These are phyloP conservation scores for Prochilodus magdalenae DNA, from an alignment of 2,113 vertebrate genomes.

Conservation along the genomic window DNA sequence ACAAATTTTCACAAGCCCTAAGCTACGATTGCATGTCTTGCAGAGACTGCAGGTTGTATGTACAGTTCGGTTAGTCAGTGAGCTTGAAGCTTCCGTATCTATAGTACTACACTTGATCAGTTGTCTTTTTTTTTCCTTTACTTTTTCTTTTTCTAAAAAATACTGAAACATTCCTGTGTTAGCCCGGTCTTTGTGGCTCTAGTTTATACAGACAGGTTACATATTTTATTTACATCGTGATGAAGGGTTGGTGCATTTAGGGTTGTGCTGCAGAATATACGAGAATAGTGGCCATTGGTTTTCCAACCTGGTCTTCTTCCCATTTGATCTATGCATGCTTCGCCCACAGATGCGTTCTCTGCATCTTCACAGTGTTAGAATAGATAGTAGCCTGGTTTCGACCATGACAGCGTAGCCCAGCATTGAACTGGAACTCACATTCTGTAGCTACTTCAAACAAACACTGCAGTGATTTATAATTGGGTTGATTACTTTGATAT, in stretches of 20 bases:
- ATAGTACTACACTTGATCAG: slow-evolving; percentile 48
- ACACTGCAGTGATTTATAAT: too few species aligned
- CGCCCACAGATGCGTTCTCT: background rate
- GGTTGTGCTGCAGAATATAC: slow-evolving; percentile 22
- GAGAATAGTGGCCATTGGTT: background rate
- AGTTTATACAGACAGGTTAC: slow-evolving; percentile 51
- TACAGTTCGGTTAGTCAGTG: slow-evolving; percentile 59
- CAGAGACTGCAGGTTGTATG: slow-evolving; percentile 47
- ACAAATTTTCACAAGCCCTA: slow-evolving; percentile 54
- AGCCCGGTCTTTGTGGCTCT: slow-evolving; percentile 47
- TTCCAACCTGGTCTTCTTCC: background rate
- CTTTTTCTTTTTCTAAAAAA: slow-evolving; percentile 57
- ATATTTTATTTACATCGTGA: slow-evolving; percentile 50
- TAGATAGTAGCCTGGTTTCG: too few species aligned
- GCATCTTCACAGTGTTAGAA: too few species aligned
- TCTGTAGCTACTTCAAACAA: too few species aligned
- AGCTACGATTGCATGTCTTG: slow-evolving; percentile 54
- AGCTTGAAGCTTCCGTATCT: slow-evolving; percentile 50
- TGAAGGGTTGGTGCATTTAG: slow-evolving; percentile 20
- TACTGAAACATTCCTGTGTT: slow-evolving; percentile 66
- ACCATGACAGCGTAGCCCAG: too few species aligned
- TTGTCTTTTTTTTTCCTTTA: slow-evolving; percentile 19
- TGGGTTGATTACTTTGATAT: too few species aligned
- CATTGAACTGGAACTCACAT: too few species aligned
- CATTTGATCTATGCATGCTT: too few species aligned